Evolutionary conservation across 2,797 vertebrate genomes (phyloP), one percentile per base, ranked within the genome.

Genomic region (Scomberomorus guttatus): DNA sequence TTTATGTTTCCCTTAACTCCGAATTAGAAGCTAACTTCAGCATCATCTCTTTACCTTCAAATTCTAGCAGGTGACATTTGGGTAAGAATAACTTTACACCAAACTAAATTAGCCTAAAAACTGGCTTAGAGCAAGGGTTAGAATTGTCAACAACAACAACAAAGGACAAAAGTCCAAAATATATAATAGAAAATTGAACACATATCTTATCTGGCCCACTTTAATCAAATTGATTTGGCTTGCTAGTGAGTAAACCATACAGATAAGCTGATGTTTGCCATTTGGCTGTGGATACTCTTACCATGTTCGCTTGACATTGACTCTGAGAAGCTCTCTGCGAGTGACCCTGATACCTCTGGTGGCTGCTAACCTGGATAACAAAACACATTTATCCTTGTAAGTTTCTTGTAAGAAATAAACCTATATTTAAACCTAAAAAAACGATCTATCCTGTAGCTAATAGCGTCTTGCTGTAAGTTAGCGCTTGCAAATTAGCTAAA

Each of bases 261-360:
- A 37, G 1, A n/a, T 24, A 32, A 39, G 22, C 8, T 17, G 37
- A 67, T 6, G 12, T 12, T 22, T 20, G 29, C 18, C 22, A 13
- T 51, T 14, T 2, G 0, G 6, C 12, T 46, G 22, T 12, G n/a
- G 27, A 39, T 9, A 20, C 24, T 70, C 91, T 90, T 87, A 97
- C 96, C 96, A 97, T 61, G 96, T 97, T 80, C 75, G 86, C 2
- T 88, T 91, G 9, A 97, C 90, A 13, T 97, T 96, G 61, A 97
- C 96, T 54, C 91, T 95, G 72, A 97, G 86, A 22, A 96, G 94
- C n/a, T 97, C 96, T 2, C 95, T 94, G 63, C 96, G 96, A 48
- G 93, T 87, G 17, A 97, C 69, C 58, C 85, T 93, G 61, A 92
- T 91, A 1, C 95, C 96, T 44, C 94, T 95, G 0, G 96, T 97